Evolutionary conservation across 2,797 vertebrate species (phyloP), one percentile per base, ranked within the genome.

Genomic region (Ispidina picta): DNA sequence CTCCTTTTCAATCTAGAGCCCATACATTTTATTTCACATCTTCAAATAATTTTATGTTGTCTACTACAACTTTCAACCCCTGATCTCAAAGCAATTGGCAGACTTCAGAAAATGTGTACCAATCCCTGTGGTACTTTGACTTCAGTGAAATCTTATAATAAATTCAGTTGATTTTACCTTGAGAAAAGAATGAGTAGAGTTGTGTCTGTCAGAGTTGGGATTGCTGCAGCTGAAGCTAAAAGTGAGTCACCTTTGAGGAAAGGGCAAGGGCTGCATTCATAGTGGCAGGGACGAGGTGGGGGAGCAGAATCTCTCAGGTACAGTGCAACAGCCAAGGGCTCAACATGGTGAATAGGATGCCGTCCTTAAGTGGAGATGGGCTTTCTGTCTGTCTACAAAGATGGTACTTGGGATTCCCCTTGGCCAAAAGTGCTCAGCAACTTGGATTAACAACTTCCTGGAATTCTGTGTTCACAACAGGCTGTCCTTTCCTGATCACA

Each of bases 211-310:
- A 26, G 29, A 52, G 19, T 3, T 0, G 0, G 46, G 21, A 55
- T 11, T 58, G 33, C 28, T 73, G 22, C 20, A 55, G 56, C 63
- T 2, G 9, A 73, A 68, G 15, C 18, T 58, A 33, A 52, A 82
- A 66, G 19, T n/a, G 17, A 69, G 9, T 37, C 35, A 28, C 16
- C 28, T 76, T 31, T 75, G 74, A 71, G 19, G 29, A 74, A 68
- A 56, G 8, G 14, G 6, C 10, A 44, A 60, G 12, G 29, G 20
- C 31, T 56, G 39, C 5, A 5, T 20, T 6, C 14, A 31, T 23
- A 56, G 10, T 0, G 2, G 2, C 16, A 46, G 12, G 5, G 15
- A 60, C 1, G 3, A 76, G 49, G 73, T 0, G 0, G 5, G 41
- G 8, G 28, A 23, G 39, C 8, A 64, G 44, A 48, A 26, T 37